Conservation (phyloP, 2,888 invertebrate genomes). For the Bombylius discolor region DNA sequence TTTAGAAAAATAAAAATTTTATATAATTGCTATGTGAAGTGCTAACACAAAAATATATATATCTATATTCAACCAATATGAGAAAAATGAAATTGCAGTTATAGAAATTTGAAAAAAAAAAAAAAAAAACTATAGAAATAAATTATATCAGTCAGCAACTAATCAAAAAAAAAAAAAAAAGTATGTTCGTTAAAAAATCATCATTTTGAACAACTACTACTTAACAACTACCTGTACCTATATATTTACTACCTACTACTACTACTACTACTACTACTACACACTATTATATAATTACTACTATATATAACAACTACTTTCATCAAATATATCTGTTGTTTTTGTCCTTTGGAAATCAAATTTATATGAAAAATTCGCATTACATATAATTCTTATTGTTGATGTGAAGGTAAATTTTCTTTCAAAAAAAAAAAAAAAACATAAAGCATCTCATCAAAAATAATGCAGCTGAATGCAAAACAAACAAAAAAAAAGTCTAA, state of each 20-base stretch:
- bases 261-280: slow-evolving; percentile 1
- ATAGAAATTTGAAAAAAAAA: neutral
- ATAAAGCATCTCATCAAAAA: too few relatives aligned
- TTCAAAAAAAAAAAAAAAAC: too few relatives aligned
- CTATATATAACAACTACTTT: too few relatives aligned
- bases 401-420: too few relatives aligned
- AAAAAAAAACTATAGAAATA: slow-evolving; percentile 3
- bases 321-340: too few relatives aligned
- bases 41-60: slow-evolving; percentile 7
- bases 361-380: too few relatives aligned
- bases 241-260: neutral
- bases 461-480: too few relatives aligned
- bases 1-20: too few relatives aligned
- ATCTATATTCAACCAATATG: neutral
- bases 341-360: too few relatives aligned
- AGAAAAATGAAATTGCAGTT: too few relatives aligned
- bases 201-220: slow-evolving; percentile 1
- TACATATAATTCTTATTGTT: too few relatives aligned
- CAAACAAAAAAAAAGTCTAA: too few relatives aligned
- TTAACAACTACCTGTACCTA: neutral
- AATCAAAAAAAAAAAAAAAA: neutral
- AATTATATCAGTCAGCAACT: neutral
- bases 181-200: neutral
- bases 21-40: slow-evolving; percentile 6
- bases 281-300: neutral